Base-by-base conservation (phyloP, 2,797 vertebrate genomes). In the Notoglanidium macrostoma region DNA sequence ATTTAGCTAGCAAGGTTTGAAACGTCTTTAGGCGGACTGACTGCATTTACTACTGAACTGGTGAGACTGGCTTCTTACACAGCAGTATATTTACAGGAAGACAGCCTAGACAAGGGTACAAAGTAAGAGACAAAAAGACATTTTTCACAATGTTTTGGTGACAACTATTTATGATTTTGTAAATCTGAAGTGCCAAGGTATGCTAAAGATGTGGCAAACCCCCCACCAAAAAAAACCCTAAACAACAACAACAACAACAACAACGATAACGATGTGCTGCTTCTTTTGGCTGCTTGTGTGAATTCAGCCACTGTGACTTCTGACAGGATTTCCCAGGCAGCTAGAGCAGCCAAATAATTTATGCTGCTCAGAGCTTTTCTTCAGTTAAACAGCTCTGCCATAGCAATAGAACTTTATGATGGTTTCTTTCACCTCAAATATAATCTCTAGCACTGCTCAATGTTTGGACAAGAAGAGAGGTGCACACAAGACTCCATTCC, bases 381-480 rank as follows among this genome's bases (percentile, higher is more conserved):
- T 84, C 51, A 84, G 49, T 57, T 72, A 84, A 84, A 55, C 67
- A 84, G 21, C 32, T 15, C 67, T 44, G 51, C 23, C 21, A 44
- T 44, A 72, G 11, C 23, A 59, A 73, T 4, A 72, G 21, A 57
- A 40, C 2, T 73, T n/a, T 57, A 73, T 72, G 15, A 84, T 57
- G 32, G 44, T 84, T 73, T 84, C 67, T 73, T 57, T 57, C 51
- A 84, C 15, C 21, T 72, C 11, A 57, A 73, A 73, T 57, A 84
- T 84, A 44, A 84, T 57, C 83, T 84, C 83, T 73, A 55, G 29
- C 19, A 26, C 46, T 19, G 61, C 26, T 65, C n/a, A 21, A 8
- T 84, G 67, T 72, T 84, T 84, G 51, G 32, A 84, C 51, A 73
- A 84, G 67, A 84, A 26, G 23, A 59, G 68, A 57, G 21, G 32